Percentiles rank a stretch among this genome's conserved stretches.
Conservation (phyloP, 2,888 invertebrate genomes). For the Priocnemis perturbator region DNA sequence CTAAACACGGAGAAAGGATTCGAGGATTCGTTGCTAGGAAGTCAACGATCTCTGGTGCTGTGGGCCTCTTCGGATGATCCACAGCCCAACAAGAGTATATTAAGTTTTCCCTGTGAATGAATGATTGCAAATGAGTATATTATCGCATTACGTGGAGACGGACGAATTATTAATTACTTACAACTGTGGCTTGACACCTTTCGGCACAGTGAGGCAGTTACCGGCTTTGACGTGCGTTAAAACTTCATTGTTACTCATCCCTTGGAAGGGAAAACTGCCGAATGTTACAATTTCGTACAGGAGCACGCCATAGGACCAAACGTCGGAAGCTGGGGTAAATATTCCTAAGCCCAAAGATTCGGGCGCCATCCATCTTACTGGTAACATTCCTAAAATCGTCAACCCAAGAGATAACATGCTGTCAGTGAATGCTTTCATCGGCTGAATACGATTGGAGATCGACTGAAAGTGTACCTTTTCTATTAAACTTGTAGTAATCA, state of each 20-base stretch:
- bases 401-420: background rate
- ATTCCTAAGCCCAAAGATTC: constrained; percentile 89
- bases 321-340: constrained; percentile 91
- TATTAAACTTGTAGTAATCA: constrained; percentile 92
- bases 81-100: constrained; percentile 88
- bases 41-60: constrained; percentile 87
- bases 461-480: constrained; percentile 79
- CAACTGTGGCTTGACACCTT: constrained; percentile 87
- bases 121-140: background rate
- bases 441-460: background rate
- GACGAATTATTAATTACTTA: constrained; percentile 76
- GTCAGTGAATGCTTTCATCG: background rate
- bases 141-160: too few relatives aligned
- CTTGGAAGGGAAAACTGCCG: constrained; percentile 93
- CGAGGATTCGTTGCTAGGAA: constrained; percentile 86
- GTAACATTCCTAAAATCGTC: constrained; percentile 81
- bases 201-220: constrained; percentile 84
- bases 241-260: constrained; percentile 90
- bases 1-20: constrained; percentile 86
- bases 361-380: constrained; percentile 96
- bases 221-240: constrained; percentile 87
- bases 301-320: constrained; percentile 93
- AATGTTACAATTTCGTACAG: constrained; percentile 93
- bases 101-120: constrained; percentile 80
- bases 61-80: constrained; percentile 83